phyloP scores from a whole-genome alignment of 2,113 vertebrate species.

The Ictidomys tridecemlineatus region DNA sequence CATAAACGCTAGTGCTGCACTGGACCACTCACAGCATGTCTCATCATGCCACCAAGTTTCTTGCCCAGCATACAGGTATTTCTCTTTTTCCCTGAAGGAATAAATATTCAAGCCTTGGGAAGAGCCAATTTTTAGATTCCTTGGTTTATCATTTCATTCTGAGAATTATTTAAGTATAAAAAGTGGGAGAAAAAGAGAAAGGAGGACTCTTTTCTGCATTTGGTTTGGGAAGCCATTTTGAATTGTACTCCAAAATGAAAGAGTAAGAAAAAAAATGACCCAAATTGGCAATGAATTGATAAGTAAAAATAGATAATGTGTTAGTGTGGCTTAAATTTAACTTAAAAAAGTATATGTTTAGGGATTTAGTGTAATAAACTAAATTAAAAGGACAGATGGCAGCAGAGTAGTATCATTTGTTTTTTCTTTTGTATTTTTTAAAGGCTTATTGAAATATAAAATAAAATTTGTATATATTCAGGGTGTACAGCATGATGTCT shows the following conservation, averaged over 20 bases:
- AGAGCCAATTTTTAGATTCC: background rate
- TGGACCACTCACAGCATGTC: background rate
- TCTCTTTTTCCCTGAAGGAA: background rate
- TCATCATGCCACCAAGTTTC: background rate
- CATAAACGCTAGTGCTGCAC: background rate
- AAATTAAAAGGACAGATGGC: background rate
- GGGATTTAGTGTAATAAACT: constrained; percentile 18
- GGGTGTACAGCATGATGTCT: background rate
- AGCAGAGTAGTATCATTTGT: background rate
- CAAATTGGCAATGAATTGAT: background rate
- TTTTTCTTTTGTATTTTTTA: background rate
- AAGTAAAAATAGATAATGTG: constrained; percentile 24
- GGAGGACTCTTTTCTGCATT: background rate
- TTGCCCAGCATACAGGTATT: fast-evolving
- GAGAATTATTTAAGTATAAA: background rate
- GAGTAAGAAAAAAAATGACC: background rate
- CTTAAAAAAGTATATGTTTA: background rate
- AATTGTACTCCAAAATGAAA: background rate
- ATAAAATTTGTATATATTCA: background rate
- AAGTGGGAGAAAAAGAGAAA: background rate
- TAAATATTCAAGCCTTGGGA: background rate
- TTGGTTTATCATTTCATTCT: background rate
- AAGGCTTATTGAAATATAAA: background rate
- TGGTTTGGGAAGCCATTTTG: background rate
- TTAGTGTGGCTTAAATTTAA: constrained; percentile 44